Base-by-base conservation (phyloP, 2,797 vertebrate genomes). In the Naso thynnoides region DNA sequence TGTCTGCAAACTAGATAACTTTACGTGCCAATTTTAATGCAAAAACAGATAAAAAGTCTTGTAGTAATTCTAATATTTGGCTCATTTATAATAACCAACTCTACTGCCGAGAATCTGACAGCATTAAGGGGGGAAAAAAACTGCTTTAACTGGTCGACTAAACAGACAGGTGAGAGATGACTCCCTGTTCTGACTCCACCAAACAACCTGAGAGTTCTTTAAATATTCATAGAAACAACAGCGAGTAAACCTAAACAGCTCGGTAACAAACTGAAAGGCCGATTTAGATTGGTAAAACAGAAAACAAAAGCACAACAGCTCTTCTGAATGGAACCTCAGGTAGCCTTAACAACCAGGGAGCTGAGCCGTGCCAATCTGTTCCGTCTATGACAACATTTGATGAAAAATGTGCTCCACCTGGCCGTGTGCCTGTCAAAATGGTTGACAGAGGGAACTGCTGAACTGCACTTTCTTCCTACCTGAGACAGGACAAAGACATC, bases 181-280 rank as follows among this genome's bases (percentile, higher is more conserved):
- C 47, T 29, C 45, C 26, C 16, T 0, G 16, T 70, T 85, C 66
- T 39, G 41, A 47, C 60, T 66, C 18, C 62, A 70, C 36, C 45
- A 77, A 57, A 86, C 64, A 82, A 79, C 67, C 50, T 62, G 23
- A 65, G 36, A 79, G 47, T 13, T 54, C 62, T 88, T 89, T 79
- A 85, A 91, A 83, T 61, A 92, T 90, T 86, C 65, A 86, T 56
- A 33, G 42, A 76, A 53, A 76, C 73, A 78, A 78, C 76, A 62
- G 67, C 6, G 10, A 76, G 29, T 52, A 64, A 72, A 85, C 77
- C 83, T 59, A 82, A 86, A 84, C 71, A 65, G 66, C 52, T 79
- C 70, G 81, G 79, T 84, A 77, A 84, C 61, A 85, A 70, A 59
- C 45, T 24, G 47, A 78, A 33, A 42, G 59, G 14, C 38, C 39